phyloP scores from a whole-genome alignment of 2,113 vertebrate genomes.

The Epinephelus cyanopodus region DNA sequence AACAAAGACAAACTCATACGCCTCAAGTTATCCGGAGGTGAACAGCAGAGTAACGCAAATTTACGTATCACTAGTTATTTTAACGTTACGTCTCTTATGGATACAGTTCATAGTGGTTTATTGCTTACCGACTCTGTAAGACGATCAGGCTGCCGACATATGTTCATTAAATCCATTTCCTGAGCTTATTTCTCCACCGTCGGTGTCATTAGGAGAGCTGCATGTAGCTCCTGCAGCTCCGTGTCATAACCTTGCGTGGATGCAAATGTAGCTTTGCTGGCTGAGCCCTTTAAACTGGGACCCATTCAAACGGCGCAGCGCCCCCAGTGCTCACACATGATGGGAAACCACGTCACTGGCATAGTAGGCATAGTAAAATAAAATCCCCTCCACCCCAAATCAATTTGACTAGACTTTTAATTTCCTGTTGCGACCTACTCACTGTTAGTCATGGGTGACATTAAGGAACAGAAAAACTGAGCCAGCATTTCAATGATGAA shows the following conservation, averaged over 20 bases:
- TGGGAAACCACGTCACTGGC: background rate
- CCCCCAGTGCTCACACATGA: conserved; percentile 27
- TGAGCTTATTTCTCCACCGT: background rate
- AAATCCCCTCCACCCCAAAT: background rate
- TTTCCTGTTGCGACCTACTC: background rate
- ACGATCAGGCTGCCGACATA: background rate
- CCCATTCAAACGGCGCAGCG: background rate
- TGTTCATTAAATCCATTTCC: conserved; percentile 34
- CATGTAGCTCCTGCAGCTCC: accelerated
- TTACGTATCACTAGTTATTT: no score
- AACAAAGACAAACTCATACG: background rate
- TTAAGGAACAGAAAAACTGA: background rate
- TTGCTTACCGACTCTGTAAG: conserved; percentile 19
- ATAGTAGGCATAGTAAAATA: no score
- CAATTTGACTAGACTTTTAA: background rate
- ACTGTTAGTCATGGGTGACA: background rate
- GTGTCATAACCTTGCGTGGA: conserved; percentile 8
- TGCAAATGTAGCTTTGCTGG: background rate
- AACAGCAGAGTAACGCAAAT: background rate
- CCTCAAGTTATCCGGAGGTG: background rate
- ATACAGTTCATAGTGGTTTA: background rate
- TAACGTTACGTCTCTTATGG: accelerated
- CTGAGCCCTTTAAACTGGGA: conserved; percentile 25
- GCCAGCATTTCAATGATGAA: background rate
- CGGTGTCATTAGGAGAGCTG: conserved; percentile 37